These are phyloP conservation scores for Probaryconus sp. DNA, from an alignment of 1,140 invertebrate species.

Conservation along the genomic window DNA sequence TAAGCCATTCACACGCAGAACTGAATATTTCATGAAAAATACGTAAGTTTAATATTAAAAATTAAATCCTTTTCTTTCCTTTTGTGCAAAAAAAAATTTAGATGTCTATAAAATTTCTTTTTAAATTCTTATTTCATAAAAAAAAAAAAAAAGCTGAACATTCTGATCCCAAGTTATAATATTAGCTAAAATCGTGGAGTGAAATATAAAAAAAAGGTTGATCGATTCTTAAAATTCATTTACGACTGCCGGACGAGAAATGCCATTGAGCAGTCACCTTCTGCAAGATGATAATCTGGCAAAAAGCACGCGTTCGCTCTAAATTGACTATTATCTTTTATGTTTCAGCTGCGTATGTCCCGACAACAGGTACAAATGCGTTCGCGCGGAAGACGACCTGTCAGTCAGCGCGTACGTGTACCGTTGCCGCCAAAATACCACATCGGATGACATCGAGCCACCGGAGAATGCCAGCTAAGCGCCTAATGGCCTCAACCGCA, in stretches of 20 bases:
- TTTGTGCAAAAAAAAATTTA: too few relatives aligned
- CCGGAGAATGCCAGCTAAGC: constrained; percentile 59
- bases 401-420: constrained; percentile 81
- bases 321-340: constrained; percentile 35
- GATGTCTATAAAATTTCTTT: too few relatives aligned
- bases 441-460: constrained; percentile 66
- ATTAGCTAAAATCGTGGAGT: neutral
- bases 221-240: constrained; percentile 30
- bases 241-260: neutral
- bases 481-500: constrained; percentile 23
- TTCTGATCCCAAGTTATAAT: neutral
- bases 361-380: constrained; percentile 75
- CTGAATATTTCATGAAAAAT: constrained; percentile 81
- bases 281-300: constrained; percentile 2
- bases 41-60: constrained; percentile 78
- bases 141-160: too few relatives aligned
- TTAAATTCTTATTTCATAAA: too few relatives aligned
- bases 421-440: constrained; percentile 76
- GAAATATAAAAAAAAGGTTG: constrained; percentile 3
- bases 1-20: constrained; percentile 74
- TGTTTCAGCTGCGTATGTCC: constrained; percentile 80
- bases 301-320: constrained; percentile 5
- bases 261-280: neutral
- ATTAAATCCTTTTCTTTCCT: neutral
- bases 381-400: constrained; percentile 80